These are phyloP conservation scores for Scaptomyza reducta DNA, from an alignment of 2,888 invertebrate species.

Conservation along the genomic window DNA sequence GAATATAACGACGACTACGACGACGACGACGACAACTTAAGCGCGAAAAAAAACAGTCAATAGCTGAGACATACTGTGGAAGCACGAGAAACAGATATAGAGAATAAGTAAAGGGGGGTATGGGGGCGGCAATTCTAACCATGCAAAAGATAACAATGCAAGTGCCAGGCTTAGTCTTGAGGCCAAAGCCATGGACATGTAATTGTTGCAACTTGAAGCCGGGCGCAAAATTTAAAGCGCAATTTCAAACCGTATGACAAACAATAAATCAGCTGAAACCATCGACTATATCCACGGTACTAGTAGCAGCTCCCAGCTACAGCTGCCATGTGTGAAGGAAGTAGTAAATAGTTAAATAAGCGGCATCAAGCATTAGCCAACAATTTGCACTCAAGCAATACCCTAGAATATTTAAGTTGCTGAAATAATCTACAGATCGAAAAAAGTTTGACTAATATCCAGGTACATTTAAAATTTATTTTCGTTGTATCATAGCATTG, in stretches of 20 bases:
- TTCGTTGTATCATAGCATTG: too few relatives aligned
- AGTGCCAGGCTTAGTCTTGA: slow-evolving; percentile 55
- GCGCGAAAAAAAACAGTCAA: slow-evolving; percentile 77
- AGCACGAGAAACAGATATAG: background rate
- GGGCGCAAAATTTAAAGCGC: slow-evolving; percentile 78
- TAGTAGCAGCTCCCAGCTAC: slow-evolving; percentile 10
- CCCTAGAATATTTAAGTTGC: slow-evolving; percentile 19
- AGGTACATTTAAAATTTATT: too few relatives aligned
- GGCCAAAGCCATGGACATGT: slow-evolving; percentile 66
- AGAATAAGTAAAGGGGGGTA: background rate
- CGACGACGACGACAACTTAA: slow-evolving; percentile 61
- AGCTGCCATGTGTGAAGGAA: slow-evolving; percentile 65
- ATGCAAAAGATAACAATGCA: slow-evolving; percentile 80
- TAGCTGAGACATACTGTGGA: slow-evolving; percentile 29
- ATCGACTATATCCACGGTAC: slow-evolving; percentile 58
- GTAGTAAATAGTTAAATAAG: slow-evolving; percentile 78
- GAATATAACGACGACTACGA: slow-evolving; percentile 74
- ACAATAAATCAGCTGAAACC: slow-evolving; percentile 78
- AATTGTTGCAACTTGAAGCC: slow-evolving; percentile 71
- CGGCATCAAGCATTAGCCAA: slow-evolving; percentile 12
- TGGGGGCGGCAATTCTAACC: slow-evolving; percentile 43
- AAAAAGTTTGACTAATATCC: too few relatives aligned
- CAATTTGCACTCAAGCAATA: slow-evolving; percentile 21
- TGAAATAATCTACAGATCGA: background rate
- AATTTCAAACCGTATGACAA: slow-evolving; percentile 78